Base-by-base conservation (phyloP, 2,888 invertebrate genomes). In the Drosophila eohydei region DNA sequence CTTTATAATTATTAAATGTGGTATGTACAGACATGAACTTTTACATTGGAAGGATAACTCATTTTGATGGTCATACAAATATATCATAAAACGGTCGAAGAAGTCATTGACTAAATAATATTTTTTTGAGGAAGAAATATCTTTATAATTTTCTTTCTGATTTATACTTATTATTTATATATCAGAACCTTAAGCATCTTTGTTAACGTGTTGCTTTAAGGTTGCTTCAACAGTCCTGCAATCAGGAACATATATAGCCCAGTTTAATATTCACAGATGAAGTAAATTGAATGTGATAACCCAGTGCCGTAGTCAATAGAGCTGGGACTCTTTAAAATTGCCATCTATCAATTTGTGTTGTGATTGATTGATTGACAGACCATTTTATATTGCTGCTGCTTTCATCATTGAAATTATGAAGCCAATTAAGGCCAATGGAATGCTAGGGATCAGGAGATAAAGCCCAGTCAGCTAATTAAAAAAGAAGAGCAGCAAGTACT, bases 381-480 rank as follows among this genome's bases (percentile, higher is more conserved):
- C 79, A 59, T 78, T 89, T 78, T 70, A 74, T 59, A 50, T 58
- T 69, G 44, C 14, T 46, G 41, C 57, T 64, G 55, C 38, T 40
- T 51, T 61, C 71, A 66, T 57, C 65, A 57, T 58, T 55, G 61
- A 58, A 55, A 28, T 70, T 56, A 75, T 66, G 64, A 43, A 50
- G 62, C 65, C 72, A 87, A 83, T 75, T 74, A 71, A 65, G 64
- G 55, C 50, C 58, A 28, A 38, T 9, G 50, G 59, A 44, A 51
- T 30, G 28, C 36, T 54, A 48, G 26, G 65, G 54, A 50, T 62
- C 65, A 55, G 56, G 52, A 21, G 75, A 65, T 74, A 75, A 75
- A 84, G 60, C 46, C 50, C 70, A 76, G 83, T 80, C 81, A 73
- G 83, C 84, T 89, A 88, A 84, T 84, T 84, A 82, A 84, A 89